Evolutionary conservation across 1,140 invertebrate genomes (phyloP).

Genomic region (Zaprionus africanus): DNA sequence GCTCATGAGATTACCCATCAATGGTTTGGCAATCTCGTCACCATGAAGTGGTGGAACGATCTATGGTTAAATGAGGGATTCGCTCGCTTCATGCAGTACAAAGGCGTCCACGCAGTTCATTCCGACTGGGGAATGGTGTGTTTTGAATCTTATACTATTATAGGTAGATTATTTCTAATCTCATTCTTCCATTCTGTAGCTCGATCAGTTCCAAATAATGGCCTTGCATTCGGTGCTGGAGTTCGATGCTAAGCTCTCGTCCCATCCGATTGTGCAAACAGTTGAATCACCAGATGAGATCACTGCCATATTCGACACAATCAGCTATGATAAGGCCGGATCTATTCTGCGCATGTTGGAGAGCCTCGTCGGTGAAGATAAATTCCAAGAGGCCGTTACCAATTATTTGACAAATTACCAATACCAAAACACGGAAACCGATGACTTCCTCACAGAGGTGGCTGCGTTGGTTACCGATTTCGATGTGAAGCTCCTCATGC

Average conservation of each 20-base stretch:
- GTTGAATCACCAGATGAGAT: constrained; percentile 95
- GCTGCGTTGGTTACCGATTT: constrained; percentile 83
- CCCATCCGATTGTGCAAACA: constrained; percentile 94
- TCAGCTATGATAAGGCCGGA: constrained; percentile 97
- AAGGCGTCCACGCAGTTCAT: constrained; percentile 89
- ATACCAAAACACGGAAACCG: constrained; percentile 91
- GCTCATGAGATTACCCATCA: constrained; percentile 96
- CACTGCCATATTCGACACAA: constrained; percentile 95
- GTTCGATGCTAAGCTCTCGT: constrained; percentile 92
- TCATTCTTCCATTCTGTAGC: constrained; percentile 83
- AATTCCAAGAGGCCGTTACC: constrained; percentile 90
- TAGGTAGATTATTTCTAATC: neutral
- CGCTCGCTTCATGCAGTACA: constrained; percentile 94
- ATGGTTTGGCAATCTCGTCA: constrained; percentile 96
- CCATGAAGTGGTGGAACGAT: constrained; percentile 96
- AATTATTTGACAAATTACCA: constrained; percentile 90
- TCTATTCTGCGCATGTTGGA: constrained; percentile 96
- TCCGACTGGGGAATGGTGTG: constrained; percentile 93
- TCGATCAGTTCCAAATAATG: constrained; percentile 89
- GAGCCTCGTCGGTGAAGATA: constrained; percentile 90
- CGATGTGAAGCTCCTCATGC: constrained; percentile 90
- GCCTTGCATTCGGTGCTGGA: constrained; percentile 90
- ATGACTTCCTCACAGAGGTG: constrained; percentile 90
- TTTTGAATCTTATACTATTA: constrained; percentile 1
- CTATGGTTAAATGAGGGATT: constrained; percentile 97